Evolutionary conservation across 2,888 invertebrate genomes (phyloP), one percentile per base, ranked within the genome.

Genomic region (Endotricha flammealis): DNA sequence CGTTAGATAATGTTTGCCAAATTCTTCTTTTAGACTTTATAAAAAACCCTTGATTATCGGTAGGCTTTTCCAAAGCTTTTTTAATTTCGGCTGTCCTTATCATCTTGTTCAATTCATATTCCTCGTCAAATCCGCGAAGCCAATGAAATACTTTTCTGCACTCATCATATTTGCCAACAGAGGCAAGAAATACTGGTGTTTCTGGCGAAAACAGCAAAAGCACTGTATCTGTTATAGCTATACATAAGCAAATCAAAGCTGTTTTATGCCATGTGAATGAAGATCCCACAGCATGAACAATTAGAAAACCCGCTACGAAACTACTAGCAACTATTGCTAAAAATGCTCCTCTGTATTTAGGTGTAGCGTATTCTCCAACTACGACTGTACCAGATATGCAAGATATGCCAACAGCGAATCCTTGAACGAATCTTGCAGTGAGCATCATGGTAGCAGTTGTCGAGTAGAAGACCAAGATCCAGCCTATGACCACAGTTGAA

Each of bases 171-270:
- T 70, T 72, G 4, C 83, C 85, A 42, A 82, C 87, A 2, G 87
- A 68, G 0, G 89, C 76, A 12, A 92, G 59, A 90, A 90, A 92
- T 34, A 81, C 78, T 0, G 91, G 91, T 3, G 91, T 88, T 65
- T 92, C 92, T 0, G 90, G 90, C 71, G n/a, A 66, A 41, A 2
- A 20, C 6, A 6, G 90, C 60, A 20, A 2, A 20, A 2, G 2
- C 88, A 59, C 3, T 62, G 40, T 35, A 86, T 83, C 2, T n/a
- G n/a, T n/a, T n/a, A n/a, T n/a, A n/a, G n/a, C n/a, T n/a, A n/a
- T n/a, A n/a, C n/a, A n/a, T n/a, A n/a, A n/a, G n/a, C n/a, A n/a
- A n/a, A 89, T 59, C 1, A 88, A 56, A 0, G 90, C 89, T 2
- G 88, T 82, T 0, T 62, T 62, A 50, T 87, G 74, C 91, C 91